Evolutionary conservation across 2,888 invertebrate species (phyloP).

Genomic region (Sympetrum striolatum): DNA sequence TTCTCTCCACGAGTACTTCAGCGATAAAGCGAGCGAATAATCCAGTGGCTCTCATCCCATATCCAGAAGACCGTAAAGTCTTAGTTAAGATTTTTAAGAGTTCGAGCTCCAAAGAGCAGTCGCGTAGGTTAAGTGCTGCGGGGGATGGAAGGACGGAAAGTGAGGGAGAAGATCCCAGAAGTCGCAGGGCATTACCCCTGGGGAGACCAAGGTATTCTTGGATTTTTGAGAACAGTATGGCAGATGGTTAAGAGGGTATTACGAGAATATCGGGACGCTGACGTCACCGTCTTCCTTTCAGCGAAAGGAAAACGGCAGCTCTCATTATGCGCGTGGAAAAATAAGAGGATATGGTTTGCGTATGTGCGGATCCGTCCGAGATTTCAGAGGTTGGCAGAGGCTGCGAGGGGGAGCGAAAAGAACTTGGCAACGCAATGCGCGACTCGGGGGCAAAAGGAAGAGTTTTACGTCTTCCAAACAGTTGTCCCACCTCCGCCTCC

Average conservation of each 20-base stretch:
- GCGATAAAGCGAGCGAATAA: neutral
- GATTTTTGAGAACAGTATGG: neutral
- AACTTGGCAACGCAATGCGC: neutral
- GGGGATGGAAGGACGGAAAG: neutral
- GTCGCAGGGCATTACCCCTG: neutral
- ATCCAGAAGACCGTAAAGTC: neutral
- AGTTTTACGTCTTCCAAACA: neutral
- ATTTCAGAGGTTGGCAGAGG: neutral
- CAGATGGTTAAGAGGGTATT: slow-evolving; percentile 20
- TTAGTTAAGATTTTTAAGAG: no score
- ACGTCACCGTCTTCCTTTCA: neutral
- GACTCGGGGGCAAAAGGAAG: neutral
- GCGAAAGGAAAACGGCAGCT: neutral
- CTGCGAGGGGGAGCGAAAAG: neutral
- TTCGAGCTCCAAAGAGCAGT: no score
- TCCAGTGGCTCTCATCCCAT: neutral
- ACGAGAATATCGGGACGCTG: slow-evolving; percentile 18
- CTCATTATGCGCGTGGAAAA: neutral
- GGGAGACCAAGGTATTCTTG: slow-evolving; percentile 6
- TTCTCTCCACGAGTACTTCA: neutral
- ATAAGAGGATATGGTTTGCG: neutral
- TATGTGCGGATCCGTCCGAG: neutral
- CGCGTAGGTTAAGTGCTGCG: neutral
- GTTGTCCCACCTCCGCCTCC: neutral
- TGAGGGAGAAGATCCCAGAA: neutral